phyloP scores from a whole-genome alignment of 2,888 invertebrate species.

The Ametastegia equiseti region DNA sequence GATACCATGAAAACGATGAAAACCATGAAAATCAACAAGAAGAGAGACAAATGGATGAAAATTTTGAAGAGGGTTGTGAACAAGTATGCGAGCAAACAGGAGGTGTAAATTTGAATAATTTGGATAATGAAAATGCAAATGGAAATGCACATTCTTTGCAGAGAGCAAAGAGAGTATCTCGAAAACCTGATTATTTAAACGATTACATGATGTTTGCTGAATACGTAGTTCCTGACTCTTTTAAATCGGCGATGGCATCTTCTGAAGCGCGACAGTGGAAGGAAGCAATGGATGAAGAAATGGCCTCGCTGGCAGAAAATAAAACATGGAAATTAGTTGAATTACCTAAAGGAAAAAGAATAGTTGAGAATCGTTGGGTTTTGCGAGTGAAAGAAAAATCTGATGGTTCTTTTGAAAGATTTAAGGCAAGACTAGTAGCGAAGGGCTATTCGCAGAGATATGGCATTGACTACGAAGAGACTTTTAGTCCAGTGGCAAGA shows the following conservation, averaged over 20 bases:
- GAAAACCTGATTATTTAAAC: background rate
- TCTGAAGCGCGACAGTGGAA: background rate
- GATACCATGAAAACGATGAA: no score
- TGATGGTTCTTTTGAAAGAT: slow-evolving; percentile 54
- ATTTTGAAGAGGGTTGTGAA: background rate
- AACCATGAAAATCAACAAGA: no score
- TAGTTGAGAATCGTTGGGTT: slow-evolving; percentile 32
- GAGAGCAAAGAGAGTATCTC: background rate
- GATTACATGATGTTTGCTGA: slow-evolving; percentile 1
- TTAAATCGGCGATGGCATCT: background rate
- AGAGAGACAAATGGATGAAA: background rate
- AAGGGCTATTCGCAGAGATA: slow-evolving; percentile 54
- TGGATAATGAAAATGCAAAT: background rate
- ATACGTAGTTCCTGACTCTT: background rate
- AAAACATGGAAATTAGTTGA: slow-evolving; percentile 6
- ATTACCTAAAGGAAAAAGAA: background rate
- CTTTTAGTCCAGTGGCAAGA: slow-evolving; percentile 59
- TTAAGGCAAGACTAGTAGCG: slow-evolving; percentile 61
- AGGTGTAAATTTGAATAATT: no score
- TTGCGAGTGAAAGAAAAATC: slow-evolving; percentile 50
- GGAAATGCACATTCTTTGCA: background rate
- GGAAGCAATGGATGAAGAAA: slow-evolving; percentile 16
- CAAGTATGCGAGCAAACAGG: no score
- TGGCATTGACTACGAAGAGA: slow-evolving; percentile 60
- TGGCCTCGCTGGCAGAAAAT: background rate